These are phyloP conservation scores for Neria commutata DNA, from an alignment of 2,888 invertebrate species.

Conservation along the genomic window DNA sequence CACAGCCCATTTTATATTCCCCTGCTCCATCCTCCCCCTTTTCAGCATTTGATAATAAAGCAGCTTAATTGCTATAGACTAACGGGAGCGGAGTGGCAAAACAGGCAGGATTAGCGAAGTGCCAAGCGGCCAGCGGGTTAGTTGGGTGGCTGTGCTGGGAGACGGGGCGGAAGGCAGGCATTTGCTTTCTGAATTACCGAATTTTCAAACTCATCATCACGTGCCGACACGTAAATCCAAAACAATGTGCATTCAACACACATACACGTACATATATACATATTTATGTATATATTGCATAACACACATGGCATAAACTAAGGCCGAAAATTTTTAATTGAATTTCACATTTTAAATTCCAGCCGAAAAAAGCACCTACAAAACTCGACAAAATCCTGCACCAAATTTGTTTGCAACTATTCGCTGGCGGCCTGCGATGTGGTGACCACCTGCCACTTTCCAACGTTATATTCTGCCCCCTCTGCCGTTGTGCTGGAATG, in stretches of 20 bases:
- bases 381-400: neutral
- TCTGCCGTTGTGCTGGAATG: no score
- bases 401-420: conserved; percentile 2
- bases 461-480: neutral
- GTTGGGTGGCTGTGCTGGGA: neutral
- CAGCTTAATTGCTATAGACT: neutral
- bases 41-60: neutral
- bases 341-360: neutral
- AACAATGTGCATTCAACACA: neutral
- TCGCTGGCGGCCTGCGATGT: neutral
- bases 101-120: neutral
- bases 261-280: neutral
- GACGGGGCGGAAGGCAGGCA: neutral
- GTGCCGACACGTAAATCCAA: neutral
- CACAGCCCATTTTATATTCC: neutral
- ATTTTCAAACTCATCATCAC: conserved; percentile 2
- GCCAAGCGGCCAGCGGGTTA: neutral
- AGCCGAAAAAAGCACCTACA: neutral
- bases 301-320: neutral
- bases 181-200: neutral
- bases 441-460: neutral
- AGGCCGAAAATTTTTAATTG: neutral
- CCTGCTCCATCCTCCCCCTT: neutral
- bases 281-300: neutral
- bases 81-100: neutral